Conservation (phyloP, 2,113 vertebrate genomes). For the Psettodes erumei region DNA sequence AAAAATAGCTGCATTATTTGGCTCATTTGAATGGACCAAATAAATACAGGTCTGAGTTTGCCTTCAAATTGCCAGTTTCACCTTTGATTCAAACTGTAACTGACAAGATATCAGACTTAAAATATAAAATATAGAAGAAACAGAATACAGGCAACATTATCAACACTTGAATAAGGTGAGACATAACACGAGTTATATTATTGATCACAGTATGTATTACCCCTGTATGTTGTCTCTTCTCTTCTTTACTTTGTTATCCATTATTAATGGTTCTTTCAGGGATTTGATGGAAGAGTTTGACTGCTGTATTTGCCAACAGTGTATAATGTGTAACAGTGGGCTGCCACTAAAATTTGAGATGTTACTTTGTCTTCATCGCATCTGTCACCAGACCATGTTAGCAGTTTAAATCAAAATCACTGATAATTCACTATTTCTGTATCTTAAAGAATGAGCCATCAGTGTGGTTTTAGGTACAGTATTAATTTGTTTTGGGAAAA, state of each 20-base stretch:
- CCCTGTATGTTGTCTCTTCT: background rate
- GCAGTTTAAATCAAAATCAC: background rate
- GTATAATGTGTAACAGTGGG: background rate
- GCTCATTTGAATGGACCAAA: background rate
- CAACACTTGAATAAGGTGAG: background rate
- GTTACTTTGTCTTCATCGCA: background rate
- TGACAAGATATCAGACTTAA: background rate
- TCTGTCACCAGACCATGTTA: background rate
- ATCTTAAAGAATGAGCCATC: background rate
- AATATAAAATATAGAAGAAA: no score
- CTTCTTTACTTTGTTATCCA: background rate
- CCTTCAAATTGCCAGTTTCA: background rate
- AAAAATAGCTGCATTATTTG: background rate
- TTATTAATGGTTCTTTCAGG: constrained; percentile 18
- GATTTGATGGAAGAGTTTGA: constrained; percentile 8
- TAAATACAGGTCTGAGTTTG: background rate
- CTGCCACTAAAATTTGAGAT: background rate
- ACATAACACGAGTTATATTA: background rate
- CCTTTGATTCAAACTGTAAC: background rate
- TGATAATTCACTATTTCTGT: background rate
- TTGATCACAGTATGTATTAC: background rate
- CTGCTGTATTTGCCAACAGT: background rate
- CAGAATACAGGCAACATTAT: background rate
- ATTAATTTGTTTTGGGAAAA: background rate
- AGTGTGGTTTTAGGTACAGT: background rate